Evolutionary conservation across 2,113 vertebrate species (phyloP).

Genomic region (Bambusicola thoracicus): DNA sequence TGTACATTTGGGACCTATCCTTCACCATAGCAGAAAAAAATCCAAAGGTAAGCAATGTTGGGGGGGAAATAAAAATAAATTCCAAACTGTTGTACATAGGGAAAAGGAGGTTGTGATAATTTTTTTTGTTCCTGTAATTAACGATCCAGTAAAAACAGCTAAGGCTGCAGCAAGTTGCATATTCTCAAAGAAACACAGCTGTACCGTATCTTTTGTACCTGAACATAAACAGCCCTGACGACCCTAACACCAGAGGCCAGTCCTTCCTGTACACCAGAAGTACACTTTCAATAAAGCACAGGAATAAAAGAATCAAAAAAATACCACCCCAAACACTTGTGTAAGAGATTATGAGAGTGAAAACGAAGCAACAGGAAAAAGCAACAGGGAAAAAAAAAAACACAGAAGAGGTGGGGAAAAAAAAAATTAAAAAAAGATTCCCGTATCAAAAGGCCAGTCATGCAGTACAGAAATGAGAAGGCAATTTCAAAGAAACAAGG

Average conservation of each 20-base stretch:
- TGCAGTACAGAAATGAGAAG: neutral
- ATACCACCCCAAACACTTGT: too few species aligned
- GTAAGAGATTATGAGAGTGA: neutral
- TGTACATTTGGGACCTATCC: neutral
- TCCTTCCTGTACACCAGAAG: neutral
- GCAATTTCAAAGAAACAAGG: neutral
- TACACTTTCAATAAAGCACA: neutral
- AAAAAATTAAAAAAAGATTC: neutral
- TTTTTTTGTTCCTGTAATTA: neutral
- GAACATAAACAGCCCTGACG: neutral
- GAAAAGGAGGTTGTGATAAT: neutral
- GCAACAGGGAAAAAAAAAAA: neutral
- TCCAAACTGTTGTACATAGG: neutral
- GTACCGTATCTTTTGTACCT: neutral
- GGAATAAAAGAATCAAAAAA: neutral
- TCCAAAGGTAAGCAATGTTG: neutral
- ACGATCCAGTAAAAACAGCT: neutral
- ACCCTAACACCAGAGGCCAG: neutral
- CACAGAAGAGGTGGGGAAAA: neutral
- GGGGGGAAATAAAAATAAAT: neutral
- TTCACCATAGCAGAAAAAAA: neutral
- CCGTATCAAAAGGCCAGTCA: neutral
- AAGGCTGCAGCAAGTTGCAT: neutral
- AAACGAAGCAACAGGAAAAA: neutral
- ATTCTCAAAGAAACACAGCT: neutral